A percentile compares a stretch with the other conserved stretches of the same genome.
Conservation (phyloP, 2,888 invertebrate species). For the Rotaria socialis region DNA sequence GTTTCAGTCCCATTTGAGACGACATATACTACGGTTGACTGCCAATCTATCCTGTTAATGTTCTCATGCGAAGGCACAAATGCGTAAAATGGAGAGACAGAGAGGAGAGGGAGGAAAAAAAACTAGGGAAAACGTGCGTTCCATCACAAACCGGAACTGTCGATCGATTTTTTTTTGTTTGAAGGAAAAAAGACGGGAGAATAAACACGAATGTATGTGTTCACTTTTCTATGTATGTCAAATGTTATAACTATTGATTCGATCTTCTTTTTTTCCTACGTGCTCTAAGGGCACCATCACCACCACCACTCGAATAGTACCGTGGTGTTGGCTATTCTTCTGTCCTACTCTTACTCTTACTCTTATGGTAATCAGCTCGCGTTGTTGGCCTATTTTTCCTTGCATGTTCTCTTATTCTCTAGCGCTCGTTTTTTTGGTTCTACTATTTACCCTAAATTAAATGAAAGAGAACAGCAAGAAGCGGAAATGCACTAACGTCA, state of each 20-base stretch:
- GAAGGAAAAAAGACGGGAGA: background rate
- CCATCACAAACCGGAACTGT: background rate
- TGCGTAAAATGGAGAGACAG: background rate
- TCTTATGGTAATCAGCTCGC: conserved; percentile 10
- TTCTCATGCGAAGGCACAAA: background rate
- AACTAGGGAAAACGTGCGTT: background rate
- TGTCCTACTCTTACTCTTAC: conserved; percentile 6
- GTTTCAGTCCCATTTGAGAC: background rate
- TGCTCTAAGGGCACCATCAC: background rate
- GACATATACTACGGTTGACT: background rate
- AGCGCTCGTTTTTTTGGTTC: background rate
- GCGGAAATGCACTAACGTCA: background rate
- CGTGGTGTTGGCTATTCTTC: background rate
- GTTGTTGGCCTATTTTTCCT: conserved; percentile 19
- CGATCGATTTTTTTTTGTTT: conserved; percentile 2
- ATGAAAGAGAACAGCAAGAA: background rate
- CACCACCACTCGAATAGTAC: background rate
- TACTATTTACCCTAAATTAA: conserved; percentile 1
- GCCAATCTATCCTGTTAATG: background rate
- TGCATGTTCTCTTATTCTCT: background rate
- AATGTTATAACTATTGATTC: conserved; percentile 1
- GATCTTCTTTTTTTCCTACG: background rate
- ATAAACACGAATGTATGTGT: background rate
- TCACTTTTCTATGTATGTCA: background rate
- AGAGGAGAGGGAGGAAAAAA: background rate